Evolutionary conservation across 2,888 invertebrate genomes (phyloP).

Genomic region (Eugnorisma glareosa): DNA sequence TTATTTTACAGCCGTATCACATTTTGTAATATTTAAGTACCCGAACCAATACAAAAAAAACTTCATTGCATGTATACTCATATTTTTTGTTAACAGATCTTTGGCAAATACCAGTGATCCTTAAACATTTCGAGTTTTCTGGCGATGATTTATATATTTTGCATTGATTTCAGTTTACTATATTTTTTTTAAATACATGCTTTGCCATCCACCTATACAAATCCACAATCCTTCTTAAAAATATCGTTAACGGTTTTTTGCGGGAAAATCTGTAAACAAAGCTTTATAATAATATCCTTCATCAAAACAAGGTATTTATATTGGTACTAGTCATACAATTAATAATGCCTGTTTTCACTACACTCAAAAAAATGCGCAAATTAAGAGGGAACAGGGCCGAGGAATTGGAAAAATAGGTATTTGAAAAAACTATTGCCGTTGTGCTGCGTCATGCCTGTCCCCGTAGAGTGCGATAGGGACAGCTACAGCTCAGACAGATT

Average conservation of each 20-base stretch:
- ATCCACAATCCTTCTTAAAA: not conserved
- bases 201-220: not conserved
- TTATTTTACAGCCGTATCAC: not conserved
- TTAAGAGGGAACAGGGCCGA: not conserved
- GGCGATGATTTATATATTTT: not conserved
- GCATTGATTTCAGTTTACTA: constrained; percentile 5
- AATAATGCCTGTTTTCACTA: not conserved
- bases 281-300: not conserved
- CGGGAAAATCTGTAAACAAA: not conserved
- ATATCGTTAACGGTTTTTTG: not conserved
- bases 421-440: too few relatives aligned
- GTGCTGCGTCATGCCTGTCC: too few relatives aligned
- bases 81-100: not conserved
- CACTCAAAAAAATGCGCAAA: not conserved
- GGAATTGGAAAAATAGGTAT: too few relatives aligned
- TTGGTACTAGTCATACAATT: not conserved
- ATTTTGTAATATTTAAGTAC: constrained; percentile 1
- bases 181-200: not conserved
- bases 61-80: not conserved
- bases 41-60: not conserved
- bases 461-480: too few relatives aligned
- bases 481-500: too few relatives aligned
- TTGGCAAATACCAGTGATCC: not conserved
- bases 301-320: not conserved
- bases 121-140: not conserved